These are phyloP conservation scores for Drosophila neotestacea DNA, from an alignment of 2,888 invertebrate species.

Conservation along the genomic window DNA sequence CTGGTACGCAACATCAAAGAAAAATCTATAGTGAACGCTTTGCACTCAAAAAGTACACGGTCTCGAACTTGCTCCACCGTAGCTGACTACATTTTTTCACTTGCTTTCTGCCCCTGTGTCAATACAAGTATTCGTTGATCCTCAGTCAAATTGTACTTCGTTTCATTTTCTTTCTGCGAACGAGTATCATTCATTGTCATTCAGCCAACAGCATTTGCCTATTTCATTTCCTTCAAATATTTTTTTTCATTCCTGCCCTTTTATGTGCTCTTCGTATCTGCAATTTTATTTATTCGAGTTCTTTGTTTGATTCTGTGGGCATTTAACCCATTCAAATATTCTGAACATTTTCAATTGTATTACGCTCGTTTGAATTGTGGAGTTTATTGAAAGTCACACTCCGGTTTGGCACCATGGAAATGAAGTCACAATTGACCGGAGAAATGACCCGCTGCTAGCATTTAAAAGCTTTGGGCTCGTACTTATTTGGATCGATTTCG, in stretches of 20 bases:
- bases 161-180: constrained; percentile 24
- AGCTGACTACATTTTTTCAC: not conserved
- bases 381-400: constrained; percentile 53
- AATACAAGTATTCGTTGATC: constrained; percentile 38
- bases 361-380: constrained; percentile 19
- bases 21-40: no score
- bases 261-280: constrained; percentile 5
- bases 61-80: no score
- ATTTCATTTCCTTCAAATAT: constrained; percentile 28
- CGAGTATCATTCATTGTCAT: constrained; percentile 34
- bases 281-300: constrained; percentile 43
- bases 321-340: constrained; percentile 51
- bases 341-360: constrained; percentile 37
- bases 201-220: constrained; percentile 42
- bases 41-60: no score
- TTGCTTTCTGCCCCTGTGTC: constrained; percentile 8
- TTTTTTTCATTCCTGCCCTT: constrained; percentile 3
- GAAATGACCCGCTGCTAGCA: constrained; percentile 31
- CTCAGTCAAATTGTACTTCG: constrained; percentile 47
- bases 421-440: constrained; percentile 41
- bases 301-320: constrained; percentile 38
- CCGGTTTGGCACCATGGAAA: constrained; percentile 34
- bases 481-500: constrained; percentile 45
- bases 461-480: constrained; percentile 41
- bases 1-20: no score